Percentiles rank a stretch among this genome's conserved stretches.
These are phyloP conservation scores for Archips xylosteana DNA, from an alignment of 2,888 invertebrate genomes.

Conservation along the genomic window DNA sequence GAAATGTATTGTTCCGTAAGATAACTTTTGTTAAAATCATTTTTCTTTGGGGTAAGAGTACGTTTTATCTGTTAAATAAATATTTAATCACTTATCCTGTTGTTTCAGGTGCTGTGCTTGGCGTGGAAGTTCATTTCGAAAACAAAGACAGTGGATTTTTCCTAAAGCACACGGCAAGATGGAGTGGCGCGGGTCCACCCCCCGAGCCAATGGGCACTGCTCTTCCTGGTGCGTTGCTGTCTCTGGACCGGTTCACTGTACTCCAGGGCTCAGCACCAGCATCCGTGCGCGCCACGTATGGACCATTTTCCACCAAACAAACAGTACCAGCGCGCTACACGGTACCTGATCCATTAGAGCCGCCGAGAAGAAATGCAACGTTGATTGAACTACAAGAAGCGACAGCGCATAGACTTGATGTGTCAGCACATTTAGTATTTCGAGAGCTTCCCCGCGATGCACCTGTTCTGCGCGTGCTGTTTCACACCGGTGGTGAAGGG, in stretches of 20 bases:
- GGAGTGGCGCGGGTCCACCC: constrained; percentile 85
- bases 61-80: not conserved
- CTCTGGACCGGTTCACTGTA: constrained; percentile 95
- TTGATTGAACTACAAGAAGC: constrained; percentile 86
- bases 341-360: constrained; percentile 93
- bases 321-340: constrained; percentile 96
- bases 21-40: not conserved
- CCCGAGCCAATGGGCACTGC: constrained; percentile 78
- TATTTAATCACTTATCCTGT: constrained; percentile 38
- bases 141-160: constrained; percentile 97
- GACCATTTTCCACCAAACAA: constrained; percentile 97
- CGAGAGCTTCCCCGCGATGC: constrained; percentile 94
- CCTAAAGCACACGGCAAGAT: constrained; percentile 92
- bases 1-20: constrained; percentile 52
- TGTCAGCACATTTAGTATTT: constrained; percentile 97
- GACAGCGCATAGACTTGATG: constrained; percentile 92
- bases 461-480: constrained; percentile 96
- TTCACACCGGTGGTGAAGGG: constrained; percentile 95
- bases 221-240: constrained; percentile 89
- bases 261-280: constrained; percentile 96
- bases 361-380: constrained; percentile 85
- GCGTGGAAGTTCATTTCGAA: constrained; percentile 96
- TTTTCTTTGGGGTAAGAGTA: not conserved
- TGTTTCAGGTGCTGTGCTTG: constrained; percentile 88
- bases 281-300: constrained; percentile 96